Evolutionary conservation across 1,140 invertebrate genomes (phyloP).

Genomic region (Pararge aegeria): DNA sequence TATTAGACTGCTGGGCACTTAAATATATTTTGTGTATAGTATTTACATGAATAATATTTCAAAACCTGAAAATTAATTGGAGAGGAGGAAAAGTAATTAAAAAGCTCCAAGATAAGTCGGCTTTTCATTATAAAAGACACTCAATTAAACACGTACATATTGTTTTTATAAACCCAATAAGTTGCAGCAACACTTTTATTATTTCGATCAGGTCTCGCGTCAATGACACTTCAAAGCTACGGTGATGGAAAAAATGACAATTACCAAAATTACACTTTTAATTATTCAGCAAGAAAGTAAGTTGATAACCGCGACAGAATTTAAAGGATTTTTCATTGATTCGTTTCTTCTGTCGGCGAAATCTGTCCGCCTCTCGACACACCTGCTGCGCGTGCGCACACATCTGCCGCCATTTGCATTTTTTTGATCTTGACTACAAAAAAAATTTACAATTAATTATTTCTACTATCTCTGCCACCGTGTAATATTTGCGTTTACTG

Average conservation of each 20-base stretch:
- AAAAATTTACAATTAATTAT: too few species aligned
- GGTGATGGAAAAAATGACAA: conserved; percentile 23
- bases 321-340: conserved; percentile 28
- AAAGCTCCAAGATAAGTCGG: conserved; percentile 3
- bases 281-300: conserved; percentile 27
- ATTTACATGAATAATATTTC: background rate
- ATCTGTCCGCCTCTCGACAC: background rate
- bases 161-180: conserved; percentile 4
- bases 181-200: conserved; percentile 14
- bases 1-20: too few species aligned
- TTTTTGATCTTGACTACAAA: conserved; percentile 1
- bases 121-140: background rate
- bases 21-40: too few species aligned
- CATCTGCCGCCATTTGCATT: conserved; percentile 29
- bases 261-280: conserved; percentile 29
- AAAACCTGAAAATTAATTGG: background rate
- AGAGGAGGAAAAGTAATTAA: background rate
- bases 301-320: conserved; percentile 29
- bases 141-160: conserved; percentile 7
- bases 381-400: conserved; percentile 28
- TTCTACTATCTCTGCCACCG: too few species aligned
- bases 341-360: conserved; percentile 24
- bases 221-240: conserved; percentile 13
- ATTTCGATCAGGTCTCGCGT: conserved; percentile 23
- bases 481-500: too few species aligned